Percentiles rank a stretch among this genome's conserved stretches.
These are phyloP conservation scores for Pangasius mekongensis DNA, from an alignment of 2,797 vertebrate genomes.

Conservation along the genomic window DNA sequence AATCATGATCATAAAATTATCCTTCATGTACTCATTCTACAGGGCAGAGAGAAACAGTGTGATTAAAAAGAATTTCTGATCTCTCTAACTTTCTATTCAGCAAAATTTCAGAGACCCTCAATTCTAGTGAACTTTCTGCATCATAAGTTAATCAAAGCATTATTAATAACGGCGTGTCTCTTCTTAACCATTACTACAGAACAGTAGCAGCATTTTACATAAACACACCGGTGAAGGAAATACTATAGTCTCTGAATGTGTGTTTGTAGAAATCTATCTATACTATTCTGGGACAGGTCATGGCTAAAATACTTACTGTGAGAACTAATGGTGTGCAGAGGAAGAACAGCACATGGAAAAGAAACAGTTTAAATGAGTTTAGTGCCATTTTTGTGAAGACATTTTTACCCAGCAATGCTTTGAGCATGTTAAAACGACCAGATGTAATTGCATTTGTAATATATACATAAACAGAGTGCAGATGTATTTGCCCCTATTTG, in stretches of 20 bases:
- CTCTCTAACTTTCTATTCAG: background rate
- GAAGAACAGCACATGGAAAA: constrained; percentile 18
- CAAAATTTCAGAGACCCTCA: background rate
- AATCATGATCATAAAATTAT: constrained; percentile 91
- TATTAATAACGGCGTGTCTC: background rate
- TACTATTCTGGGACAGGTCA: background rate
- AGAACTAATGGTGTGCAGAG: constrained; percentile 62
- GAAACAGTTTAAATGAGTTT: constrained; percentile 6
- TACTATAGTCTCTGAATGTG: background rate
- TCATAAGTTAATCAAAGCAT: background rate
- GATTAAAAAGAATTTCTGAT: background rate
- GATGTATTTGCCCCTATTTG: background rate
- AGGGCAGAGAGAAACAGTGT: constrained; percentile 4
- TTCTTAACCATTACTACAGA: background rate
- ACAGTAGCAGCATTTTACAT: background rate
- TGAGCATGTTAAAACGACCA: background rate
- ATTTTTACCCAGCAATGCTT: background rate
- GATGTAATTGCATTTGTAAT: background rate
- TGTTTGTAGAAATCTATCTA: background rate
- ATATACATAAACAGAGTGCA: background rate
- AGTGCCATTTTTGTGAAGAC: background rate
- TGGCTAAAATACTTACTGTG: constrained; percentile 62
- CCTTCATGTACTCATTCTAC: constrained; percentile 92
- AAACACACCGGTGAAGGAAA: background rate
- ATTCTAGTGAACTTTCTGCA: background rate